Evolutionary conservation across 1,140 invertebrate species (phyloP).

Genomic region (Drosophila pandora): DNA sequence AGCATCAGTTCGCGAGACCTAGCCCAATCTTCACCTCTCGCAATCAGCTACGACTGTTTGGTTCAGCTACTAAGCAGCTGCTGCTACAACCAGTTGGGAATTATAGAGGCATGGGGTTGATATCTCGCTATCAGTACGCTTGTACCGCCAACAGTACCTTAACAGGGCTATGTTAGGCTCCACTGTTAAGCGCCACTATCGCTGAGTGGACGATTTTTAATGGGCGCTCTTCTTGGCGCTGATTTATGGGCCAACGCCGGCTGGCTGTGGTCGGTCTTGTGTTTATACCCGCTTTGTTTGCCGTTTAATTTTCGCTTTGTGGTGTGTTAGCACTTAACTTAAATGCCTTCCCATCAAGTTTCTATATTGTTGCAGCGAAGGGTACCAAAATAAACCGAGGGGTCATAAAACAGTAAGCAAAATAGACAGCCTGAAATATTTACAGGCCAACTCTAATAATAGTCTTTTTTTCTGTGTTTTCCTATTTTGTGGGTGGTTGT

Average conservation of each 20-base stretch:
- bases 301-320: constrained; percentile 37
- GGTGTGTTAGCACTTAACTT: constrained; percentile 41
- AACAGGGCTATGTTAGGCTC: constrained; percentile 11
- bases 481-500: not conserved
- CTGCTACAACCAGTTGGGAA: constrained; percentile 55
- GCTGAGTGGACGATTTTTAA: constrained; percentile 31
- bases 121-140: not conserved
- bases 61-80: fast-evolving
- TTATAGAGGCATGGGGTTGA: not conserved
- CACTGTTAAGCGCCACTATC: constrained; percentile 3
- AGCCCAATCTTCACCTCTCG: constrained; percentile 73
- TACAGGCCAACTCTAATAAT: constrained; percentile 15
- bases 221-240: constrained; percentile 20
- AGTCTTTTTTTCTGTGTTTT: constrained; percentile 6
- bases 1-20: constrained; percentile 52
- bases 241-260: constrained; percentile 18
- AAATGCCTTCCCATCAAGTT: constrained; percentile 41
- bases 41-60: not conserved
- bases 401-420: constrained; percentile 18
- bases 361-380: constrained; percentile 29
- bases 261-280: constrained; percentile 3
- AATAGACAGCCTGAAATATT: constrained; percentile 18
- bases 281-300: constrained; percentile 45
- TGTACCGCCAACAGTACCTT: not conserved
- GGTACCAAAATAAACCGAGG: constrained; percentile 28